These are phyloP conservation scores for Theristicus caerulescens DNA, from an alignment of 2,113 vertebrate genomes.

Conservation along the genomic window DNA sequence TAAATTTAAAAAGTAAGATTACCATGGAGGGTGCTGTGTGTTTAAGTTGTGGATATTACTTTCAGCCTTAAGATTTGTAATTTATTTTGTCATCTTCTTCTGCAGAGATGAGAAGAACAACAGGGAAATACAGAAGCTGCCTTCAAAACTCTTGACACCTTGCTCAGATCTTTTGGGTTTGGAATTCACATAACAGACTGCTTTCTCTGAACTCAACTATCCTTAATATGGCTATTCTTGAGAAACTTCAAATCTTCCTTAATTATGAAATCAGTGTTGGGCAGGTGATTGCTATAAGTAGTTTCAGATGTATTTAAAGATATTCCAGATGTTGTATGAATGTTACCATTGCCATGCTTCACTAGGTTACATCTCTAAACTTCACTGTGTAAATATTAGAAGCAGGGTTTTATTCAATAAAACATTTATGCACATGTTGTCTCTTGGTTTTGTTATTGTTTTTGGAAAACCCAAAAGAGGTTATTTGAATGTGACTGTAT, in stretches of 20 bases:
- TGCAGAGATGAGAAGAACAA: constrained; percentile 60
- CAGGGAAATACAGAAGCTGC: constrained; percentile 45
- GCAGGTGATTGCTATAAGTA: constrained; percentile 39
- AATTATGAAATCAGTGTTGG: constrained; percentile 36
- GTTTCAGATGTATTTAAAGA: constrained; percentile 36
- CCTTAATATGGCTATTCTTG: constrained; percentile 22
- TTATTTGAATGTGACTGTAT: not conserved
- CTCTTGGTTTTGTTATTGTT: not conserved
- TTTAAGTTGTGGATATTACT: not conserved
- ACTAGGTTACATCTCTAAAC: not conserved
- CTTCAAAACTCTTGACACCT: constrained; percentile 57
- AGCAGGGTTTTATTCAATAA: constrained; percentile 67
- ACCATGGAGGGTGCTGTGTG: not conserved
- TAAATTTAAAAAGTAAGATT: not conserved
- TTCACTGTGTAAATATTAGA: constrained; percentile 56
- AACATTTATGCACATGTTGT: not conserved
- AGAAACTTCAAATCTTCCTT: constrained; percentile 33
- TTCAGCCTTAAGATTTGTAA: constrained; percentile 10
- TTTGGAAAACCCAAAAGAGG: not conserved
- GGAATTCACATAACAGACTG: constrained; percentile 1
- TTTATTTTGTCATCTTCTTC: constrained; percentile 56
- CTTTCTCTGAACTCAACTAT: constrained; percentile 51
- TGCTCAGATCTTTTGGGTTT: constrained; percentile 14
- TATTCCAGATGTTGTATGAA: not conserved
- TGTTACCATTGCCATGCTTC: not conserved